These are phyloP conservation scores for Bos javanicus DNA, from an alignment of 2,113 vertebrate genomes.

Conservation along the genomic window DNA sequence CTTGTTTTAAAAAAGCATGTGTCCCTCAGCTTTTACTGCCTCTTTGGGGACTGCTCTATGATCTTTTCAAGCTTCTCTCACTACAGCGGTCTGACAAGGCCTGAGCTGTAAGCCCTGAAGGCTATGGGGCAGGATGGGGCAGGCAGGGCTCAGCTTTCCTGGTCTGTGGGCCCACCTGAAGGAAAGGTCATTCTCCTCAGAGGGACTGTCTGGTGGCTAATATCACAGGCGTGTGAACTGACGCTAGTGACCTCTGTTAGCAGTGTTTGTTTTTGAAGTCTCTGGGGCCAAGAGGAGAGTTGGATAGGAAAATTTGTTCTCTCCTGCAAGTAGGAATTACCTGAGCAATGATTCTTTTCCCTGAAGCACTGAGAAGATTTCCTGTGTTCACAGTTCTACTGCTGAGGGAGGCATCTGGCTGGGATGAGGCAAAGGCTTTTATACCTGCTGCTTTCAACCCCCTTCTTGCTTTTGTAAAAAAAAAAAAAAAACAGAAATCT, in stretches of 20 bases:
- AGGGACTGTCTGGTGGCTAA: neutral
- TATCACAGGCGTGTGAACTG: neutral
- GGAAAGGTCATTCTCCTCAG: neutral
- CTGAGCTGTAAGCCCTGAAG: neutral
- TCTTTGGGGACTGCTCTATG: neutral
- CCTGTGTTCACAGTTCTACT: neutral
- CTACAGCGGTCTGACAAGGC: neutral
- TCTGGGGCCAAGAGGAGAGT: neutral
- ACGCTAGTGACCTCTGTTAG: neutral
- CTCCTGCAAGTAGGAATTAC: neutral
- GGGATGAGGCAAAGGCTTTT: neutral
- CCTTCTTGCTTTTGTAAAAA: neutral
- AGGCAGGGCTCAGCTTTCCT: neutral
- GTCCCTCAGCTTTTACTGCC: neutral
- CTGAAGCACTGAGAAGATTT: neutral
- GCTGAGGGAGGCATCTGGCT: rapidly evolving
- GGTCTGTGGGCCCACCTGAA: neutral
- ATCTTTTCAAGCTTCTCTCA: neutral
- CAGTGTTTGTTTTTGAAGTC: neutral
- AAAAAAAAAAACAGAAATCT: neutral
- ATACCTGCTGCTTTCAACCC: neutral
- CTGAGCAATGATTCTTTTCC: neutral
- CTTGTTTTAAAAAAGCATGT: neutral
- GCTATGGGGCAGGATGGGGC: too few relatives aligned
- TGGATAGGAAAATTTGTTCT: neutral